Base-by-base conservation (phyloP, 2,113 vertebrate genomes). In the Microcebus murinus region DNA sequence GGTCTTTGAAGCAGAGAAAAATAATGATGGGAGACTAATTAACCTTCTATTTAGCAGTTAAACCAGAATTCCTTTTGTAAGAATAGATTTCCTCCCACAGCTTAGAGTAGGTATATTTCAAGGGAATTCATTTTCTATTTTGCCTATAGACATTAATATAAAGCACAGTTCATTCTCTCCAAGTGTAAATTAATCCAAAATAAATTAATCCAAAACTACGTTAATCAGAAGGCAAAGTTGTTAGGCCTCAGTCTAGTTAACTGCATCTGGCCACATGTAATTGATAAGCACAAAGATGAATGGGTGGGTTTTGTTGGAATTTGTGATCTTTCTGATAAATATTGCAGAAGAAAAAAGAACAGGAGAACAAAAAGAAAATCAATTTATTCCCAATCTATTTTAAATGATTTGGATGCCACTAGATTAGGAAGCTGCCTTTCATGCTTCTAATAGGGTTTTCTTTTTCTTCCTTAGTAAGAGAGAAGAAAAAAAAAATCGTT, bases 161-260 rank as follows among this genome's bases (percentile, higher is more conserved):
- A 96, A 96, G 85, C 39, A 96, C 74, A 97, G 68, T 96, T 98
- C 91, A 97, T 98, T 91, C 84, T 96, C 94, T 87, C 59, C 87
- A 87, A 97, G 92, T 61, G 87, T 94, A 50, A 97, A 95, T 97
- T 97, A 98, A 97, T 90, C 18, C 50, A 73, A 93, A 90, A 23
- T 20, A 93, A 79, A 9, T 94, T 39, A 65, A 84, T 89, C 52
- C 3, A 50, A 73, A 86, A 34, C 23, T 34, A 95, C 74, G 14
- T 34, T 63, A 45, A 23, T 82, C 81, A 63, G n/a, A 94, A 90
- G 85, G 93, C n/a, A 92, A 91, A 86, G 91, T 55, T 74, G 36
- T 67, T 91, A 55, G 80, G 91, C 87, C 86, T 92, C 87, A 39
- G 42, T 79, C 90, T 94, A 96, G 93, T 97, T 98, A 97, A 97